Conservation (phyloP, 2,797 vertebrate species). For the Periparus ater region DNA sequence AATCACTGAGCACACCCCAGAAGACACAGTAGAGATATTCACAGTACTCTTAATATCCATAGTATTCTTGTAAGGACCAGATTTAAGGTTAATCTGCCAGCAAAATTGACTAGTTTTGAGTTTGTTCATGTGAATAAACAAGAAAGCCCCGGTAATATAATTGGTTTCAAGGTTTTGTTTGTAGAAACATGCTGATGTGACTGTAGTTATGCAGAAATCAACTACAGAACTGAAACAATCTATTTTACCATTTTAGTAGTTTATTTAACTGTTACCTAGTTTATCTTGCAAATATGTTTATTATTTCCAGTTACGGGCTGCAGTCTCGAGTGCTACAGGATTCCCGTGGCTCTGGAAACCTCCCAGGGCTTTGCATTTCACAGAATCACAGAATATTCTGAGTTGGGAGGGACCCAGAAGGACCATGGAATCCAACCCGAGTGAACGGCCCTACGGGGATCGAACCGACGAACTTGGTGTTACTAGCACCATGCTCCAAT, state of each 20-base stretch:
- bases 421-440: accelerated
- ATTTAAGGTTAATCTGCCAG: neutral
- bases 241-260: neutral
- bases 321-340: neutral
- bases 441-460: accelerated
- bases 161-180: neutral
- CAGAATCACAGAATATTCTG: neutral
- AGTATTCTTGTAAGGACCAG: neutral
- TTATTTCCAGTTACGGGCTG: neutral
- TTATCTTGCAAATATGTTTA: neutral
- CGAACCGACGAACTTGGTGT: accelerated
- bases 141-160: neutral
- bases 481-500: neutral
- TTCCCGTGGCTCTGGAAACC: neutral
- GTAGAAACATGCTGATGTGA: neutral
- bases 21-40: neutral
- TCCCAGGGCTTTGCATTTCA: neutral
- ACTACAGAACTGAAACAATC: neutral
- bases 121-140: neutral
- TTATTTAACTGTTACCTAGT: neutral
- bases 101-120: neutral
- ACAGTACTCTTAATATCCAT: neutral
- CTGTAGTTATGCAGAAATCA: neutral
- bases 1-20: neutral
- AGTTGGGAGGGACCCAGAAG: neutral